These are phyloP conservation scores for Arctopsyche grandis DNA, from an alignment of 1,140 invertebrate species.

Conservation along the genomic window DNA sequence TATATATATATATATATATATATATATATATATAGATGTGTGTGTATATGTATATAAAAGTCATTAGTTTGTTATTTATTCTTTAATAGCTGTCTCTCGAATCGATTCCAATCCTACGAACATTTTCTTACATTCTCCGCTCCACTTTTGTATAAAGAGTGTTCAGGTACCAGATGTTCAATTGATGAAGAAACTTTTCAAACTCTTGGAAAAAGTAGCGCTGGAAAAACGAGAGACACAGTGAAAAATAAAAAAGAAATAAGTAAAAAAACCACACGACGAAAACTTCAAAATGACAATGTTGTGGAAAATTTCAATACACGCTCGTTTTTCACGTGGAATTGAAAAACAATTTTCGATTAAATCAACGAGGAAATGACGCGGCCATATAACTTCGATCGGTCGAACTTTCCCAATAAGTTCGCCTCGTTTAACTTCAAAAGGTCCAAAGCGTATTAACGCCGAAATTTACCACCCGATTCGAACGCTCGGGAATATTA, in stretches of 20 bases:
- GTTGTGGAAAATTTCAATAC: conserved; percentile 1
- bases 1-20: no score
- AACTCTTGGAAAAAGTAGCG: background rate
- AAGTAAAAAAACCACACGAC: background rate
- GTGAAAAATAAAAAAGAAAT: background rate
- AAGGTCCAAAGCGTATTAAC: conserved; percentile 5
- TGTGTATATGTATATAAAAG: no score
- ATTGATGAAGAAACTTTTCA: conserved; percentile 21
- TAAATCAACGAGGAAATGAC: background rate
- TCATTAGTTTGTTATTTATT: no score
- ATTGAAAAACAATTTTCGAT: conserved; percentile 6
- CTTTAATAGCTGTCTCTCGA: no score
- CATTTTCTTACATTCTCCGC: no score
- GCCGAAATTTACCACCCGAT: background rate
- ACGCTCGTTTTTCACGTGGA: background rate
- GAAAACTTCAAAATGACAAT: background rate
- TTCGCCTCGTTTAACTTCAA: conserved; percentile 18
- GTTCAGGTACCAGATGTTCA: conserved; percentile 21
- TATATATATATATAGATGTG: no score
- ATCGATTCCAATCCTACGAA: no score
- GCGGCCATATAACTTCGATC: background rate
- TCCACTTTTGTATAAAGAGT: no score
- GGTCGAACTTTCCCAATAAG: conserved; percentile 8
- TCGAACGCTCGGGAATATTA: background rate
- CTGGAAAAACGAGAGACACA: background rate